Evolutionary conservation across 1,140 invertebrate species (phyloP).

Genomic region (Prorops nasuta): DNA sequence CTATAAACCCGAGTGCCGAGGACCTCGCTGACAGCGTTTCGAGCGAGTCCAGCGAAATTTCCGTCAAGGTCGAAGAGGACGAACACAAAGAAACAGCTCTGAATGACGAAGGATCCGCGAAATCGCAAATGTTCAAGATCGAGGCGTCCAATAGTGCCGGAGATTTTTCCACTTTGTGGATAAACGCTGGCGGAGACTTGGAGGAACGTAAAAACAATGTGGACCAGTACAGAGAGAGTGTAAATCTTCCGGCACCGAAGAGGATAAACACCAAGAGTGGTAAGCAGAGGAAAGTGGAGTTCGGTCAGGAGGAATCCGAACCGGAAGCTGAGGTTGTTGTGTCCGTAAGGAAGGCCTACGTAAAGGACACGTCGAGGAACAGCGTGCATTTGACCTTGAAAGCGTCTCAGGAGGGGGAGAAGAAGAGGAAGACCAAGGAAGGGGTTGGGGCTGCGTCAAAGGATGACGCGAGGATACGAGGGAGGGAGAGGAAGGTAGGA

Average conservation of each 20-base stretch:
- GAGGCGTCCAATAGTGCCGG: constrained; percentile 48
- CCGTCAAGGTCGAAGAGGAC: neutral
- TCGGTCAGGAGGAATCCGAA: constrained; percentile 4
- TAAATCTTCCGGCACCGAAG: constrained; percentile 36
- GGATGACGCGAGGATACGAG: no score
- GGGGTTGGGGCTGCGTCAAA: neutral
- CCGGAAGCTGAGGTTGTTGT: constrained; percentile 35
- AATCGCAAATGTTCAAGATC: constrained; percentile 31
- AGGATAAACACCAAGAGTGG: constrained; percentile 2
- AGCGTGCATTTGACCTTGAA: constrained; percentile 48
- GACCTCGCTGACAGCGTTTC: neutral
- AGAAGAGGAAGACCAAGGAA: neutral
- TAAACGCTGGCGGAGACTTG: constrained; percentile 19
- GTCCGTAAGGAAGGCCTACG: constrained; percentile 39
- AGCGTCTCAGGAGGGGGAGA: neutral
- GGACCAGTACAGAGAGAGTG: constrained; percentile 44
- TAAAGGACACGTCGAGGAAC: constrained; percentile 44
- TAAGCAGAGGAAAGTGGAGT: constrained; percentile 1
- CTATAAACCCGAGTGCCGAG: neutral
- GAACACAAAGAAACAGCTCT: neutral
- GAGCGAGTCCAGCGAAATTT: neutral
- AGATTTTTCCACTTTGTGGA: constrained; percentile 40
- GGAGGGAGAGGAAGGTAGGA: neutral
- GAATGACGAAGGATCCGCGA: neutral
- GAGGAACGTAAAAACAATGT: constrained; percentile 2